Conservation (phyloP, 1,140 invertebrate genomes). For the Ceratosolen fusciceps region DNA sequence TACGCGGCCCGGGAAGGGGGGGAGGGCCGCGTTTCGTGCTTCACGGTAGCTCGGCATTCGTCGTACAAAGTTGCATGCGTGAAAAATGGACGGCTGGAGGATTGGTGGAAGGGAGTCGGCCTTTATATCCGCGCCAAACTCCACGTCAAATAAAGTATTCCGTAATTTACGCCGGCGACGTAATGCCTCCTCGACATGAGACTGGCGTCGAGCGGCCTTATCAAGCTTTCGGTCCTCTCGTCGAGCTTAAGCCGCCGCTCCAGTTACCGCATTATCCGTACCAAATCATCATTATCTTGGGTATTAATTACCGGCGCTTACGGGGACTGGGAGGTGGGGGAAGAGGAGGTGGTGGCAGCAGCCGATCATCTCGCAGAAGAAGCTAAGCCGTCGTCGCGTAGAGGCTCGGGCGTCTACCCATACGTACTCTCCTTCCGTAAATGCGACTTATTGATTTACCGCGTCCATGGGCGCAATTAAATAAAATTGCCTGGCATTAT, state of each 20-base stretch:
- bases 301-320: too few relatives aligned
- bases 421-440: background rate
- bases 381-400: too few relatives aligned
- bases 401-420: too few relatives aligned
- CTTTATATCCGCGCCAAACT: background rate
- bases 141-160: slow-evolving; percentile 3
- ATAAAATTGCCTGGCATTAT: background rate
- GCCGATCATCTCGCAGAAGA: too few relatives aligned
- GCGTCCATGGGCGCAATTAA: background rate
- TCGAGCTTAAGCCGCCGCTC: too few relatives aligned
- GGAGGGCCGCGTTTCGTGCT: slow-evolving; percentile 5
- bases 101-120: background rate
- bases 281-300: background rate
- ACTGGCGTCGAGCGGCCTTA: background rate
- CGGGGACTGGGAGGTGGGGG: too few relatives aligned
- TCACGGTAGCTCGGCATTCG: slow-evolving; percentile 30
- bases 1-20: too few relatives aligned
- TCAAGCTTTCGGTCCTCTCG: background rate
- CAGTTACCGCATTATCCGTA: background rate
- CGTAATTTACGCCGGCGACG: background rate
- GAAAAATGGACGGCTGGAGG: slow-evolving; percentile 5
- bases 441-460: slow-evolving; percentile 6
- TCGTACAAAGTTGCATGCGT: slow-evolving; percentile 9
- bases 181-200: background rate
- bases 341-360: too few relatives aligned